These are phyloP conservation scores for Prosopocoilus inquinatus DNA, from an alignment of 2,888 invertebrate genomes.

Conservation along the genomic window DNA sequence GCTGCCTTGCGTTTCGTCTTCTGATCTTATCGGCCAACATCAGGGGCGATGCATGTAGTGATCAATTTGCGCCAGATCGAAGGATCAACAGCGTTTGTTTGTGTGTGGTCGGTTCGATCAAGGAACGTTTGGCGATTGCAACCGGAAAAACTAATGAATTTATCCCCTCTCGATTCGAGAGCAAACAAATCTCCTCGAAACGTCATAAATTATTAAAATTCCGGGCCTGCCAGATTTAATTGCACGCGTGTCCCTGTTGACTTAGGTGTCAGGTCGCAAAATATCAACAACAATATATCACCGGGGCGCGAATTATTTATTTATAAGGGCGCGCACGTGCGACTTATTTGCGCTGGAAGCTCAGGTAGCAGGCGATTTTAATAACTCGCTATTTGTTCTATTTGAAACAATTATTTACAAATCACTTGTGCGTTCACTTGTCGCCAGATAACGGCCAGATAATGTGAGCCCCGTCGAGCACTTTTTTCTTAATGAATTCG, in stretches of 20 bases:
- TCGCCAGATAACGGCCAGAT: slow-evolving; percentile 38
- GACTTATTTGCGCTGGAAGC: slow-evolving; percentile 9
- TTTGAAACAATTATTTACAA: slow-evolving; percentile 51
- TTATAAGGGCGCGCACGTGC: slow-evolving; percentile 20
- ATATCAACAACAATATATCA: slow-evolving; percentile 16
- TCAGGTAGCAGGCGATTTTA: slow-evolving; percentile 8
- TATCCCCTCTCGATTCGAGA: slow-evolving; percentile 15
- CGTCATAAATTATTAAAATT: slow-evolving; percentile 16
- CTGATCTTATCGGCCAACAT: no score
- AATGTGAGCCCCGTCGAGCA: slow-evolving; percentile 8
- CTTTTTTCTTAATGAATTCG: slow-evolving; percentile 20
- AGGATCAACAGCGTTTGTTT: no score
- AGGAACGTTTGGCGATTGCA: background rate
- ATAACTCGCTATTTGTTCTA: slow-evolving; percentile 43
- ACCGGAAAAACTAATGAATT: slow-evolving; percentile 16
- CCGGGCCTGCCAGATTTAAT: slow-evolving; percentile 38
- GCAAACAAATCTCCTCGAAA: slow-evolving; percentile 19
- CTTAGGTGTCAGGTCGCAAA: slow-evolving; percentile 39
- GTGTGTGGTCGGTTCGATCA: no score
- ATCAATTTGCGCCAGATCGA: no score
- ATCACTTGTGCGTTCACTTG: slow-evolving; percentile 49
- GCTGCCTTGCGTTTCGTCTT: no score
- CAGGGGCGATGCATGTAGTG: no score
- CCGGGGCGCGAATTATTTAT: slow-evolving; percentile 12
- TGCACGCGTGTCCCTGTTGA: slow-evolving; percentile 42